These are phyloP conservation scores for Poecilia gillii DNA, from an alignment of 2,797 vertebrate species.

Conservation along the genomic window DNA sequence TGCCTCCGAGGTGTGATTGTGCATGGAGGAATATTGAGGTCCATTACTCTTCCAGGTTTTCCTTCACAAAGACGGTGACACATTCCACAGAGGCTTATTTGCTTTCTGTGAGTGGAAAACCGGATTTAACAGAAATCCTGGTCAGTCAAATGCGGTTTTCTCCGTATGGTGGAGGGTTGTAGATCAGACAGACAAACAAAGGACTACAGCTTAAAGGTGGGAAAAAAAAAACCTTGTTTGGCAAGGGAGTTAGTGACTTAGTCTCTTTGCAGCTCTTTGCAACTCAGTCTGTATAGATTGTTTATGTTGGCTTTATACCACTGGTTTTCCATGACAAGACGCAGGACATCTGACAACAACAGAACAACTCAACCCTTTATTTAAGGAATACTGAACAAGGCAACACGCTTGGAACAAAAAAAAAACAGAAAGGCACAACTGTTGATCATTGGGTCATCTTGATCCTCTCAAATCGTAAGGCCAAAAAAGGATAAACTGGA, in stretches of 20 bases:
- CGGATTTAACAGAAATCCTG: constrained; percentile 40
- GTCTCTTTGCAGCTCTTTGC: constrained; percentile 9
- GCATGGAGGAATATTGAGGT: constrained; percentile 27
- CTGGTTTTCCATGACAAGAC: constrained; percentile 50
- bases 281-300: constrained; percentile 25
- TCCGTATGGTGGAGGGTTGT: constrained; percentile 25
- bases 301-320: constrained; percentile 30
- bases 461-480: constrained; percentile 45
- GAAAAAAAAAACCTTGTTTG: constrained; percentile 22
- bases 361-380: constrained; percentile 38
- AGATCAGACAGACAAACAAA: constrained; percentile 2
- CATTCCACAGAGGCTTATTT: constrained; percentile 50
- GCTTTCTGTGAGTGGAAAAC: constrained; percentile 49
- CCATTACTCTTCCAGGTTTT: constrained; percentile 46
- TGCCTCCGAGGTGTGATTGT: constrained; percentile 25
- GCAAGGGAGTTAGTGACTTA: constrained; percentile 40
- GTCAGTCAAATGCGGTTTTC: constrained; percentile 15
- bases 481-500: constrained; percentile 63
- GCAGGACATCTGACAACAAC: constrained; percentile 43
- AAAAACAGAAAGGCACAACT: constrained; percentile 22
- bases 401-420: constrained; percentile 23
- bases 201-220: constrained; percentile 13
- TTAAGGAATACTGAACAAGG: constrained; percentile 46
- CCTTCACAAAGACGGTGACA: constrained; percentile 25
- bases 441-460: constrained; percentile 54